Base-by-base conservation (phyloP, 1,140 invertebrate genomes). In the Hermetia illucens region DNA sequence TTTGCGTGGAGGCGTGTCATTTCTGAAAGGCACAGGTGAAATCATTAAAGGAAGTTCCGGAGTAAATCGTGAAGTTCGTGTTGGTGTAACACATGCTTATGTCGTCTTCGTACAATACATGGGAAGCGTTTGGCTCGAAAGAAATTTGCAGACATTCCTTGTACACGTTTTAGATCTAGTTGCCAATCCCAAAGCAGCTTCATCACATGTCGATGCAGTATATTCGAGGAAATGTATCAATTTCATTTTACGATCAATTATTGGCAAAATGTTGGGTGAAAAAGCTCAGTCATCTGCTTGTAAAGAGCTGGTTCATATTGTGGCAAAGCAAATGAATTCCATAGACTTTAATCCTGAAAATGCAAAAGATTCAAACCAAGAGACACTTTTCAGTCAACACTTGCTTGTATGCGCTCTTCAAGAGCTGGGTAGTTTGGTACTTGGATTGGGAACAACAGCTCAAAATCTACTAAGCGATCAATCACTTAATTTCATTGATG, bases 191-290 rank as follows among this genome's bases (percentile, higher is more conserved):
- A 93, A 91, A 64, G 86, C 89, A 10, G 86, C 89, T 1, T 84
- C 83, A 9, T 89, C 89, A 0, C 93, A 98, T 56, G 87, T 97
- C 5, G 95, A 98, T 64, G 91, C 91, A 21, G 91, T 98, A 3
- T 96, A 96, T 62, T 95, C 92, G 1, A 70, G 95, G 44, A 95
- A 96, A 64, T 98, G 95, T 60, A 85, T 98, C 31, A 88, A 84
- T 53, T 98, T 95, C 57, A 93, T 98, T 50, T 66, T 98, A 29
- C 72, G 89, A 24, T 82, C 86, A 39, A 80, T 90, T 3, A 70
- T 98, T 21, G 93, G 94, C 5, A 82, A 85, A 56, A 79, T 97
- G 70, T 70, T 99, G 2, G 83, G 90, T 1, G 95, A 99, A 67
- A 94, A 94, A 52, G 90, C 92, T 32, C 95, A 98, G 65, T 79